Base-by-base conservation (phyloP, 2,888 invertebrate species). In the Coecobrya sp. region DNA sequence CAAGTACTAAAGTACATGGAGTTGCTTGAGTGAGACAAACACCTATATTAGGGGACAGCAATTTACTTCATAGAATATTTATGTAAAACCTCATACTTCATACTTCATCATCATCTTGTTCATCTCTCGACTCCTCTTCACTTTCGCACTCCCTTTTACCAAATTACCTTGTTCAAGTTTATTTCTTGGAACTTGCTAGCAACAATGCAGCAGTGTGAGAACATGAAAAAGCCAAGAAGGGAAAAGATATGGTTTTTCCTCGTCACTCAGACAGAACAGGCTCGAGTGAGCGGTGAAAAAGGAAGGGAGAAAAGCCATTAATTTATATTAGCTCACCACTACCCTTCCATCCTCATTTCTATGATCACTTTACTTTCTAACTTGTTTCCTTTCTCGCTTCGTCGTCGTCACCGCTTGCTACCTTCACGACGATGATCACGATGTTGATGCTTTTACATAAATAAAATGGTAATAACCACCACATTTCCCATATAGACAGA, bases 271-370 rank as follows among this genome's bases (percentile, higher is more conserved):
- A 76, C 82, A 25, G 36, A 42, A 27, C 30, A 49, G 55, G 36
- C 42, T 55, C 49, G 22, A 76, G 70, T 81, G 36, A 70, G 88
- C 30, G 88, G 88, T 88, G 88, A 88, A 81, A 73, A 79, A 52
- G 88, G 81, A 88, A 81, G 88, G 88, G 79, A 79, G 81, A 65
- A 88, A 88, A 88, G 59, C 88, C 88, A 88, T 88, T 88, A 88
- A 88, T 88, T 88, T 88, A 88, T 88, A 88, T 88, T 88, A 88
- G 68, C 81, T 88, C 68, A 81, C 87, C 87, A 81, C 88, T 79
- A 65, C 79, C 79, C 88, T 88, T 81, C 88, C 88, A 88, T 81
- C 42, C 88, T 65, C 79, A 88, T 88, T 81, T 88, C 68, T 88
- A 88, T 65, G 79, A 88, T 81, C 81, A 88, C 88, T 81, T 88